Conservation (phyloP, 2,797 vertebrate species). For the Chromis chromis region DNA sequence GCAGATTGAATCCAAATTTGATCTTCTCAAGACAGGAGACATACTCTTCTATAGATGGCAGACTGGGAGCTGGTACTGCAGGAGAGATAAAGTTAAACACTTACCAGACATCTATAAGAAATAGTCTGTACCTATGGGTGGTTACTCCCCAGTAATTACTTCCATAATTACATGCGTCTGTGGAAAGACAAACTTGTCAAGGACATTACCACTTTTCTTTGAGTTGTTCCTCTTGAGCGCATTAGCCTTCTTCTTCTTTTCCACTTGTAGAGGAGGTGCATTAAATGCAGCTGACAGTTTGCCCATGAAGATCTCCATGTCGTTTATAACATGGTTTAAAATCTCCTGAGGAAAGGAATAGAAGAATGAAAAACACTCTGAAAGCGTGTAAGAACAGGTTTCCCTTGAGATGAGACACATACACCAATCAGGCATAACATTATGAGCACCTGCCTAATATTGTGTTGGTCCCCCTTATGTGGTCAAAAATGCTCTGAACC, state of each 20-base stretch:
- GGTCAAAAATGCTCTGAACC: no score
- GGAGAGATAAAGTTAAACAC: constrained; percentile 12
- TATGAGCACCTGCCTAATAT: no score
- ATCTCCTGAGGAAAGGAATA: constrained; percentile 76
- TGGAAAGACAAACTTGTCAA: neutral
- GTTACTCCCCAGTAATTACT: neutral
- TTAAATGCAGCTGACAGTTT: constrained; percentile 44
- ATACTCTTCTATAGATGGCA: constrained; percentile 77
- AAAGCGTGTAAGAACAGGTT: neutral
- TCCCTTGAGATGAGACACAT: neutral
- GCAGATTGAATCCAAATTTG: constrained; percentile 86
- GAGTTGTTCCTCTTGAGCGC: constrained; percentile 54
- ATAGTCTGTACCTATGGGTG: neutral
- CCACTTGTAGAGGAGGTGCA: neutral
- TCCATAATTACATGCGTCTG: no score
- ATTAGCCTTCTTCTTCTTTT: constrained; percentile 68
- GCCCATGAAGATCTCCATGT: constrained; percentile 80
- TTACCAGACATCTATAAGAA: neutral
- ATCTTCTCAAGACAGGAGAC: constrained; percentile 82
- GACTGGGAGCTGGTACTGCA: constrained; percentile 21
- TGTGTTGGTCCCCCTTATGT: no score
- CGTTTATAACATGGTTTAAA: constrained; percentile 83
- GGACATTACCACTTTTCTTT: constrained; percentile 57
- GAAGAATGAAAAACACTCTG: neutral
- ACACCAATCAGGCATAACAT: no score